Evolutionary conservation across 1,140 invertebrate species (phyloP).

Genomic region (Brachionus manjavacas): DNA sequence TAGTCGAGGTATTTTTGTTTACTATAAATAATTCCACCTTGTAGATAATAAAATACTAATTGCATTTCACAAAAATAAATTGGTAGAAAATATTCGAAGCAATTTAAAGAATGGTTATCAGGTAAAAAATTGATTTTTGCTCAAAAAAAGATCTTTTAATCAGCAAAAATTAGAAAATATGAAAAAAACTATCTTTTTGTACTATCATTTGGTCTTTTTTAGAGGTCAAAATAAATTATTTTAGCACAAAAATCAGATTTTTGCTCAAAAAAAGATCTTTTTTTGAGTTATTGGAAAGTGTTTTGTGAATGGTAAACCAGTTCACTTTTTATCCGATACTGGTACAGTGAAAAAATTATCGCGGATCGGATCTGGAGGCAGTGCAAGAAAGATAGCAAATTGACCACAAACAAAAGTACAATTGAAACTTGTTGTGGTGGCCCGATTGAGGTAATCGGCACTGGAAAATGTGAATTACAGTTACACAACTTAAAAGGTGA

Average conservation of each 20-base stretch:
- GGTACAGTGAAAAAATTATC: background rate
- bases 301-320: background rate
- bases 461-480: background rate
- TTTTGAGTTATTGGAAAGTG: background rate
- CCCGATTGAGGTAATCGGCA: background rate
- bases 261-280: too few relatives aligned
- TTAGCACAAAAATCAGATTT: too few relatives aligned
- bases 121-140: too few relatives aligned
- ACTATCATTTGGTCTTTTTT: too few relatives aligned
- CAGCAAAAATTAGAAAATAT: too few relatives aligned
- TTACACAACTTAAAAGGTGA: background rate
- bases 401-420: background rate
- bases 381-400: background rate
- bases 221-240: too few relatives aligned
- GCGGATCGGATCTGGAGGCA: background rate
- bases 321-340: background rate
- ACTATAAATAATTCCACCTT: background rate
- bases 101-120: too few relatives aligned
- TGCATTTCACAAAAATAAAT: background rate
- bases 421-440: background rate
- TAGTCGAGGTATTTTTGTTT: background rate
- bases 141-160: too few relatives aligned
- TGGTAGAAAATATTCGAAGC: background rate
- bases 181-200: too few relatives aligned
- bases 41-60: background rate